Percentiles rank a stretch among this genome's conserved stretches.
Conservation (phyloP, 2,888 invertebrate genomes). For the Tetragnatha montana region DNA sequence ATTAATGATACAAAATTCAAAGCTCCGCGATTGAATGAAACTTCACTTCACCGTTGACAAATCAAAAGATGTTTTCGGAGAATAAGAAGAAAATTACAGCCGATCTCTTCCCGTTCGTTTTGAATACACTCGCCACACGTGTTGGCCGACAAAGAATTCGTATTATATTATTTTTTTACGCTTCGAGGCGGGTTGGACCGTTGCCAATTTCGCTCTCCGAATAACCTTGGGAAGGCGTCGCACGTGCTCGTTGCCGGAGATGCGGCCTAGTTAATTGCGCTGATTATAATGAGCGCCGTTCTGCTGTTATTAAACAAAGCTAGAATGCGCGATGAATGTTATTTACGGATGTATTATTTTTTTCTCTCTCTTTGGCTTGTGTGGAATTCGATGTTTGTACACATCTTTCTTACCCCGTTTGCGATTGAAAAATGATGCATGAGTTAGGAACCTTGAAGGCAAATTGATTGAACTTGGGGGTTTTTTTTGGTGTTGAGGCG, state of each 20-base stretch:
- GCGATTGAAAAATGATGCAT: too few relatives aligned
- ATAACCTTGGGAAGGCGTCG: neutral
- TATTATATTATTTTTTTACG: neutral
- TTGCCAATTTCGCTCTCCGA: constrained; percentile 6
- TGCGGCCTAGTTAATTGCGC: constrained; percentile 23
- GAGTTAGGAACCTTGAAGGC: too few relatives aligned
- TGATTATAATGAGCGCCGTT: neutral
- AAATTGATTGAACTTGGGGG: too few relatives aligned
- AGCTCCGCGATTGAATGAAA: too few relatives aligned
- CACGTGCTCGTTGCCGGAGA: constrained; percentile 4
- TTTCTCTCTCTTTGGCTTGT: neutral
- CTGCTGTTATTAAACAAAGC: neutral
- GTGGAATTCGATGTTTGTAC: neutral
- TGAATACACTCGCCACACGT: neutral
- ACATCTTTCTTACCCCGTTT: neutral
- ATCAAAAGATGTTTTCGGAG: too few relatives aligned
- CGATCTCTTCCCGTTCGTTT: too few relatives aligned
- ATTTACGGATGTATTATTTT: neutral
- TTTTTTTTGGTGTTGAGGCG: too few relatives aligned
- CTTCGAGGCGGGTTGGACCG: neutral
- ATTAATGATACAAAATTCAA: too few relatives aligned
- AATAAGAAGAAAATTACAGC: too few relatives aligned
- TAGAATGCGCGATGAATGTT: neutral
- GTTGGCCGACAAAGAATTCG: neutral
- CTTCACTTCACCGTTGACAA: too few relatives aligned